Evolutionary conservation across 1,140 invertebrate genomes (phyloP).

Genomic region (Babylonia areolata): DNA sequence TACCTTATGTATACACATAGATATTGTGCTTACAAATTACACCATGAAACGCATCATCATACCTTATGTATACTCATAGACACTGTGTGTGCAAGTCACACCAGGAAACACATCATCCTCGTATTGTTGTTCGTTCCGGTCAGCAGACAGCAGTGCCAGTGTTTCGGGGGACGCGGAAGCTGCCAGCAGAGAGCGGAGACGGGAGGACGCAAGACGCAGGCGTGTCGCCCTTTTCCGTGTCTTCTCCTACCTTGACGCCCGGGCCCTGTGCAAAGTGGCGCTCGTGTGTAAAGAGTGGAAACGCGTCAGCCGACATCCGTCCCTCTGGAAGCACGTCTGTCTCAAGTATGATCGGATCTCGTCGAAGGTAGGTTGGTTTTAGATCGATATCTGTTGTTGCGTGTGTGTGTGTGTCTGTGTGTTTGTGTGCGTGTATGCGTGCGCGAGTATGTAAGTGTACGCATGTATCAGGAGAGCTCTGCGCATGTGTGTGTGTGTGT

Average conservation of each 20-base stretch:
- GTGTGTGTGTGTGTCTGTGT: too few relatives aligned
- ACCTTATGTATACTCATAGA: too few relatives aligned
- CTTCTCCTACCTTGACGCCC: slow-evolving; percentile 62
- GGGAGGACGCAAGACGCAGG: slow-evolving; percentile 45
- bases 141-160: slow-evolving; percentile 3
- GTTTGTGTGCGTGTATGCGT: too few relatives aligned
- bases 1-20: too few relatives aligned
- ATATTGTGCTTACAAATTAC: too few relatives aligned
- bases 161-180: not conserved
- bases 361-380: slow-evolving; percentile 54
- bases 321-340: slow-evolving; percentile 63
- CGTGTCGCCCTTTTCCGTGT: slow-evolving; percentile 57
- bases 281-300: slow-evolving; percentile 64
- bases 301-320: slow-evolving; percentile 61
- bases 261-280: slow-evolving; percentile 50
- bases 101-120: too few relatives aligned
- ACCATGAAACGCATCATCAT: too few relatives aligned
- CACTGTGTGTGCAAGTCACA: too few relatives aligned
- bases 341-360: slow-evolving; percentile 57
- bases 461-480: too few relatives aligned
- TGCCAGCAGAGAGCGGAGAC: not conserved
- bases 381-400: too few relatives aligned
- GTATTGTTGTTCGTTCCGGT: too few relatives aligned
- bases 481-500: not conserved
- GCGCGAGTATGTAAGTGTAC: too few relatives aligned